Base-by-base conservation (phyloP, 2,113 vertebrate species). In the Gambusia holbrooki region DNA sequence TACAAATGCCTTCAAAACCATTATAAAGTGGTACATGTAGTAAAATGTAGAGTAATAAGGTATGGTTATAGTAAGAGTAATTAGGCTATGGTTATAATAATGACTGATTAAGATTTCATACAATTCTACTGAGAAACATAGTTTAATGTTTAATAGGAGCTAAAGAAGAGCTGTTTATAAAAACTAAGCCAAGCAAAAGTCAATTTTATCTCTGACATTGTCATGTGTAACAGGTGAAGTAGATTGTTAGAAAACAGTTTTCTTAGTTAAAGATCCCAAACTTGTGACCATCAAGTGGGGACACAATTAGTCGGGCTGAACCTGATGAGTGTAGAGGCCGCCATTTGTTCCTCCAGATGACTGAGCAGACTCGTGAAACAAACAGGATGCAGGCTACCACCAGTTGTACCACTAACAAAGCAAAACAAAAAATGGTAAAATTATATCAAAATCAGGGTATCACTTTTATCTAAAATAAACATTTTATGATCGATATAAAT, bases 341-440 rank as follows among this genome's bases (percentile, higher is more conserved):
- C 80, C 85, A 66, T 62, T 3, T 82, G 81, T 89, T 89, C 45
- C 84, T 92, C 88, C 92, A 92, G 77, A 88, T 76, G 45, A 93
- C 90, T 0, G 75, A 81, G 13, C 54, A 88, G 14, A 93, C 3
- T 1, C 87, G 69, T 40, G 83, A 91, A n/a, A 93, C 1, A 40
- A 89, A 70, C 54, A 93, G 82, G 66, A 93, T 30, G 5, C 90
- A 92, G 0, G 74, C 71, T 2, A 92, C 1, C 62, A 90, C 88
- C 80, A 93, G 66, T 65, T 89, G 72, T 0, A 84, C 69, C 0
- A 93, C 92, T 93, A 75, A 54, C 0, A 29, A 32, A 5, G 68
- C 15, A n/a, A 5, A 17, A 17, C 15, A 19, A 48, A 48, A 30
- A 30, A 30, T 30, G 6, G 29, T 19, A 42, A 45, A 40, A 66